A percentile compares a stretch with the other conserved stretches of the same genome.
Conservation (phyloP, 2,888 invertebrate genomes). For the Amiota mariae region DNA sequence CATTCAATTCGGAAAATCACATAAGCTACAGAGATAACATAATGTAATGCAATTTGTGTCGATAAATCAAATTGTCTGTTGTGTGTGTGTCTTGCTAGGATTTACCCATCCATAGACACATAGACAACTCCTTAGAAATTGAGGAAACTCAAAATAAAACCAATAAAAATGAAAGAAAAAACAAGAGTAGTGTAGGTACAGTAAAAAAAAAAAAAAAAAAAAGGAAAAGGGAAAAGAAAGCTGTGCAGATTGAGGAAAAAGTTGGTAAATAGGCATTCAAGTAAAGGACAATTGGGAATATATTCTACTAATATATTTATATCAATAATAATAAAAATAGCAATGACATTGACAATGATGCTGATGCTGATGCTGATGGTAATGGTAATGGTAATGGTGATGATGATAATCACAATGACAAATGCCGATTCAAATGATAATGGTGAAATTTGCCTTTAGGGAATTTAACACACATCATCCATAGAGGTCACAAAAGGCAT, state of each 20-base stretch:
- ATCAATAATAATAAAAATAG: neutral
- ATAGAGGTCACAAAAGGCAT: too few species aligned
- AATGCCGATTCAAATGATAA: too few species aligned
- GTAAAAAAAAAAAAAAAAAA: constrained; percentile 35
- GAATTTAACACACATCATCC: too few species aligned
- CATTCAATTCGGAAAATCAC: constrained; percentile 9
- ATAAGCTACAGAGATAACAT: constrained; percentile 55
- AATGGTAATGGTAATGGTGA: too few species aligned
- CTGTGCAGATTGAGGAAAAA: neutral
- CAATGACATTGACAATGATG: too few species aligned
- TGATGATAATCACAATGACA: too few species aligned
- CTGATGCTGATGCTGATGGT: neutral
- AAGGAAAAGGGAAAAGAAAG: constrained; percentile 26
- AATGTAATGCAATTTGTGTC: constrained; percentile 62
- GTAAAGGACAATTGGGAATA: constrained; percentile 46
- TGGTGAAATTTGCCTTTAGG: too few species aligned
- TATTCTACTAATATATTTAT: neutral
- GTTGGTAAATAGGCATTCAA: constrained; percentile 36
- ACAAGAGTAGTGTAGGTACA: too few species aligned
- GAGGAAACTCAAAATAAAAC: neutral
- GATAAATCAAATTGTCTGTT: constrained; percentile 62
- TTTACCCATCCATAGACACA: too few species aligned
- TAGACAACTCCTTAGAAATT: neutral
- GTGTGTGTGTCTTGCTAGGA: neutral
- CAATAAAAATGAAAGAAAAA: constrained; percentile 19